Percentiles rank a stretch among this genome's conserved stretches.
These are phyloP conservation scores for Ichneumon xanthorius DNA, from an alignment of 2,888 invertebrate species.

Conservation along the genomic window DNA sequence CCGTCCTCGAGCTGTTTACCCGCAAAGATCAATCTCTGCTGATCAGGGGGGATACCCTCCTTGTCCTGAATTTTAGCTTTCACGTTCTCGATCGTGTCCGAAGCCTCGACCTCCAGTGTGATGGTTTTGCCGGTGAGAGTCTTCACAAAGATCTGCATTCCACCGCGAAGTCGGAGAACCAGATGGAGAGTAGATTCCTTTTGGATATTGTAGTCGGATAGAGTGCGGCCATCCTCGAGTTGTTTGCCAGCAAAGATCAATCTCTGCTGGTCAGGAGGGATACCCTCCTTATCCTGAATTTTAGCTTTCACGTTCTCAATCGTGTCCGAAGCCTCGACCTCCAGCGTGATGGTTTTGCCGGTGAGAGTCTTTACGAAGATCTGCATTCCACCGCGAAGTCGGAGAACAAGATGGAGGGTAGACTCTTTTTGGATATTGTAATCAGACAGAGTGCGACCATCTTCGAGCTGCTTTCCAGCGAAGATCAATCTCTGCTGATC, in stretches of 20 bases:
- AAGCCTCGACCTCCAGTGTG: conserved; percentile 66
- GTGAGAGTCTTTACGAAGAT: conserved; percentile 64
- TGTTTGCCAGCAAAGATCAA: conserved; percentile 53
- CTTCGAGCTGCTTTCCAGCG: conserved; percentile 32
- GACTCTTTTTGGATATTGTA: conserved; percentile 68
- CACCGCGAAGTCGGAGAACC: conserved; percentile 57
- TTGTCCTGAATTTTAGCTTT: no score
- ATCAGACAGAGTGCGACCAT: conserved; percentile 41
- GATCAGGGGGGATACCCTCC: no score
- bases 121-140: conserved; percentile 68
- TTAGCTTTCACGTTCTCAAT: conserved; percentile 85
- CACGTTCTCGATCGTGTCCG: neutral
- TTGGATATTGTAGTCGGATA: conserved; percentile 55
- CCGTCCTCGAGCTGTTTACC: no score
- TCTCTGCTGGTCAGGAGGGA: no score
- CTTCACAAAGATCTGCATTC: conserved; percentile 54
- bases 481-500: no score
- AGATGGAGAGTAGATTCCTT: conserved; percentile 52
- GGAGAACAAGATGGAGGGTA: conserved; percentile 60
- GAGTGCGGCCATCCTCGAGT: neutral
- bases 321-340: conserved; percentile 86
- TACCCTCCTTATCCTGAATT: no score
- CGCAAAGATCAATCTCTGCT: no score
- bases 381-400: conserved; percentile 65
- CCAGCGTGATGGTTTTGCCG: conserved; percentile 86